Base-by-base conservation (phyloP, 1,140 invertebrate species). In the Ostrea denselamellosa region DNA sequence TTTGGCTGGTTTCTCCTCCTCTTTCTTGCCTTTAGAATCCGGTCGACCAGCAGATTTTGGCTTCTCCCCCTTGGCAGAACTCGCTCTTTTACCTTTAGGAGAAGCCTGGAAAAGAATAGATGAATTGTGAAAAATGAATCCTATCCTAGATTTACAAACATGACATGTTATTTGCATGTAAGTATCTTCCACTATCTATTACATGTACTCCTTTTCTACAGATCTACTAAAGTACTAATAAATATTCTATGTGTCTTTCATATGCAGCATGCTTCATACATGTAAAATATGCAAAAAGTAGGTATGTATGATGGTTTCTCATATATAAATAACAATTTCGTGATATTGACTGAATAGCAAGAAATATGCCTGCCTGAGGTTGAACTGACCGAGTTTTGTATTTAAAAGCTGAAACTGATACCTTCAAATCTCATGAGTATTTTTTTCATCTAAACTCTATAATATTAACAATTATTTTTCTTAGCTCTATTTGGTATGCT, bases 1-100 rank as follows among this genome's bases (percentile, higher is more conserved):
- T 85, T 85, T 85, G 19, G 82, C 22, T 19, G 44, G 19, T 19
- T 85, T 62, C 17, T 85, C 83, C 53, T 85, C 90, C 77, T 86
- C 62, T 54, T 90, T 89, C 28, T 53, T 53, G 12, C 83, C 85
- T 54, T 86, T 85, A n/a, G 89, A 87, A 51, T 90, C 87, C 28
- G 85, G 65, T 53, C 85, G 52, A 12, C 17, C 77, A 14, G 85
- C 87, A 88, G 83, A 68, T 28, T 85, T 85, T 52, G 83, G 22
- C 22, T 85, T 85, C 14, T 85, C 83, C 19, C 83, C 83, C 25
- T 85, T 85, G 12, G 53, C 83, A 58, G 83, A 85, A 17, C 83
- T 62, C 25, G n/a, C 14, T 85, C 83, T 56, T 58, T 85, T 85
- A 12, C 44, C 19, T 62, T 85, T 85, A 0, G 83, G 83, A 62